phyloP scores from a whole-genome alignment of 2,888 invertebrate species.

The Chironomus tentans region DNA sequence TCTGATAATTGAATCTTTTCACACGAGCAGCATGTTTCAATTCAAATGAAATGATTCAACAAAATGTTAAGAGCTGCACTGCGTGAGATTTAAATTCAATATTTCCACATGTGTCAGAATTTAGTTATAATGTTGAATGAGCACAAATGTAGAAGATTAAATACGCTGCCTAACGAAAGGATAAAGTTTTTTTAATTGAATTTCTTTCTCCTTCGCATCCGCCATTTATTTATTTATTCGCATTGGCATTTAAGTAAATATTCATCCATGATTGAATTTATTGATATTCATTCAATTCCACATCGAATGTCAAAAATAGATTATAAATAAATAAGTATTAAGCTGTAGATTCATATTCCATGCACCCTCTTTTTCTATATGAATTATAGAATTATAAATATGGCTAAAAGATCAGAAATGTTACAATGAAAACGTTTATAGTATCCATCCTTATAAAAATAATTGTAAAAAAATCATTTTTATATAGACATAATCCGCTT shows the following conservation, averaged over 20 bases:
- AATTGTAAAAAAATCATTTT: not conserved
- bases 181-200: not conserved
- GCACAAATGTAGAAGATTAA: not conserved
- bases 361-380: not conserved
- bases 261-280: not conserved
- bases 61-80: no score
- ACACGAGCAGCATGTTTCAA: no score
- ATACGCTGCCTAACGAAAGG: not conserved
- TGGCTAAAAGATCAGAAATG: no score
- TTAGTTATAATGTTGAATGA: not conserved
- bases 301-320: not conserved
- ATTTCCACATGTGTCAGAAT: not conserved
- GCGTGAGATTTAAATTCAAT: not conserved
- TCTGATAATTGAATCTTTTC: no score
- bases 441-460: no score
- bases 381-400: no score
- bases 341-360: not conserved
- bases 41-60: no score
- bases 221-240: not conserved
- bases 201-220: not conserved
- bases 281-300: not conserved
- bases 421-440: no score
- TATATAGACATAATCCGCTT: not conserved
- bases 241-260: not conserved
- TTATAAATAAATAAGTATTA: not conserved